Evolutionary conservation across 2,888 invertebrate genomes (phyloP), one percentile per base, ranked within the genome.

Genomic region (Dolichopus griseipennis): DNA sequence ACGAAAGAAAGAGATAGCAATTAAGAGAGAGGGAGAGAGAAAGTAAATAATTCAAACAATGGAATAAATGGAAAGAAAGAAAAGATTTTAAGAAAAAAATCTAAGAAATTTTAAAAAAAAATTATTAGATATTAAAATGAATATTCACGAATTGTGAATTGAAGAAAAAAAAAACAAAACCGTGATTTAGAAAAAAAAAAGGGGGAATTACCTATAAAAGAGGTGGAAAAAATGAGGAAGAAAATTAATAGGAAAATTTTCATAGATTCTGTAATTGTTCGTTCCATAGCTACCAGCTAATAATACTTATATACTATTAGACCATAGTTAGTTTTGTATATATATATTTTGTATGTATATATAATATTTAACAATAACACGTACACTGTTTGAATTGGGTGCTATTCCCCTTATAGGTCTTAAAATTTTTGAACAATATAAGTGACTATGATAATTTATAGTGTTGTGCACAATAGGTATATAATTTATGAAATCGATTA

Each of bases 261-360:
- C 52, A 52, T 52, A 52, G 52, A 52, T 27, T 52, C 52, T 52
- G 52, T 52, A 52, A 52, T 52, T 52, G 52, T 52, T 52, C 41
- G n/a, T 37, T 37, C 37, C 12, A 37, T 37, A 37, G 52, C 52
- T 52, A 52, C 52, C 52, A 52, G 52, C 12, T 52, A 52, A 6
- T 6, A 6, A 52, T 18, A 6, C 52, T 27, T 27, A 27, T 52
- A 52, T 52, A n/a, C n/a, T n/a, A 41, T 41, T 12, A 41, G 41
- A n/a, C n/a, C n/a, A n/a, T 2, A 41, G 41, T 27, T 27, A 27
- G 27, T 41, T 1, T 41, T 41, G 8, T 41, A 15, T 41, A 15
- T 41, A 41, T 41, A 9, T 41, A 15, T 12, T n/a, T 2, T 12
- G 41, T 41, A 15, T 41, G 8, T 41, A 41, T 41, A 27, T 27